Conservation (phyloP, 2,113 vertebrate genomes). For the Ptyas mucosa region DNA sequence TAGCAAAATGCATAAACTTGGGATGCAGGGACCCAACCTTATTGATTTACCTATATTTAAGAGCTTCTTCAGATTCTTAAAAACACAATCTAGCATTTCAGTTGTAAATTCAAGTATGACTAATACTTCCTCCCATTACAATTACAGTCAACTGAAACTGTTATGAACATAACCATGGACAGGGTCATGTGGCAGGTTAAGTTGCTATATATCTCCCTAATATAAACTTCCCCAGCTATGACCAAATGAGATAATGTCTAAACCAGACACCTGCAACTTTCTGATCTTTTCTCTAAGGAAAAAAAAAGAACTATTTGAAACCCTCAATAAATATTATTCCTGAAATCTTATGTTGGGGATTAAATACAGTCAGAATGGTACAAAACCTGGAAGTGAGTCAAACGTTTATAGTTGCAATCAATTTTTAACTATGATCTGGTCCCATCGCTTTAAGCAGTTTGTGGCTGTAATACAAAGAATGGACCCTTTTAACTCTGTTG, state of each 20-base stretch:
- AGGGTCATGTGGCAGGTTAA: not conserved
- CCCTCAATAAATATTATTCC: not conserved
- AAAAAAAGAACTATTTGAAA: not conserved
- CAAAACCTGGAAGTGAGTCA: not conserved
- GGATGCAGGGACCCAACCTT: not conserved
- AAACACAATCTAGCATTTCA: not conserved
- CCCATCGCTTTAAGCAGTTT: not conserved
- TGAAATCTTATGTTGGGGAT: not conserved
- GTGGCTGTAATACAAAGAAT: not conserved
- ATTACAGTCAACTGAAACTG: not conserved
- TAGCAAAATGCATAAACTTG: not conserved
- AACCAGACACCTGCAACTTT: not conserved
- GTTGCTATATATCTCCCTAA: not conserved
- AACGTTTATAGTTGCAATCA: not conserved
- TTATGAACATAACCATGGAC: constrained; percentile 6
- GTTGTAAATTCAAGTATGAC: not conserved
- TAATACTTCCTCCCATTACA: not conserved
- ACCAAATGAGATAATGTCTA: not conserved
- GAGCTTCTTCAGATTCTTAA: not conserved
- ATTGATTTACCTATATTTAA: not conserved
- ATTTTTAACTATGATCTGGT: not conserved
- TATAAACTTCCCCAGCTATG: constrained; percentile 3
- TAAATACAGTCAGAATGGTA: not conserved
- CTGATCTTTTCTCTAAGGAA: not conserved
- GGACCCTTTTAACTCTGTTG: not conserved